Evolutionary conservation across 2,797 vertebrate genomes (phyloP).

Genomic region (Chromobotia macracanthus): DNA sequence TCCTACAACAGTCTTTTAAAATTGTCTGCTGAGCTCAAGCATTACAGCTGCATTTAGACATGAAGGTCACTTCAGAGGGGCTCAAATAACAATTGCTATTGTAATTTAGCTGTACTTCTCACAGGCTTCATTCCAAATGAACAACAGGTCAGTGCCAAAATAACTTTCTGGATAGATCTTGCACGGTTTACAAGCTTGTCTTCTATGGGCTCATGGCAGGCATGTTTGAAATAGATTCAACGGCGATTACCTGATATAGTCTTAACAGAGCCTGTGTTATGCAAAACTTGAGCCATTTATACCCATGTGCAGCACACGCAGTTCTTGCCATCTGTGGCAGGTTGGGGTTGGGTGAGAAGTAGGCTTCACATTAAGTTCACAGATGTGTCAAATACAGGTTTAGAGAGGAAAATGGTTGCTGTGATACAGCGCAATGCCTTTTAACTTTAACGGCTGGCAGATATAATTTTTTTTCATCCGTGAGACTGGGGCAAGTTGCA

Average conservation of each 20-base stretch:
- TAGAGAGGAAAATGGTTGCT: background rate
- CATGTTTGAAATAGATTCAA: slow-evolving; percentile 62
- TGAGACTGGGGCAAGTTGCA: background rate
- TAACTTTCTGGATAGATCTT: slow-evolving; percentile 72
- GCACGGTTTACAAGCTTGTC: slow-evolving; percentile 60
- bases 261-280: slow-evolving; percentile 43
- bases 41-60: slow-evolving; percentile 63
- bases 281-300: slow-evolving; percentile 64
- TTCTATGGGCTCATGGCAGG: slow-evolving; percentile 50
- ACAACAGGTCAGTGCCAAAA: slow-evolving; percentile 73
- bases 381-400: background rate
- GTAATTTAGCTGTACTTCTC: slow-evolving; percentile 63
- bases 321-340: slow-evolving; percentile 26
- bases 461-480: background rate
- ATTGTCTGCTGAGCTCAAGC: slow-evolving; percentile 41
- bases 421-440: background rate
- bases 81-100: slow-evolving; percentile 72
- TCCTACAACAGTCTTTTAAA: slow-evolving; percentile 13
- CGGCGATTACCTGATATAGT: slow-evolving; percentile 64
- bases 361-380: background rate
- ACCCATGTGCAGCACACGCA: slow-evolving; percentile 53
- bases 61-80: slow-evolving; percentile 72
- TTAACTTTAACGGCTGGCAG: background rate
- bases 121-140: slow-evolving; percentile 68
- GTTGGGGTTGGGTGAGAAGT: background rate